Evolutionary conservation across 2,888 invertebrate species (phyloP).

Genomic region (Agrilus mali): DNA sequence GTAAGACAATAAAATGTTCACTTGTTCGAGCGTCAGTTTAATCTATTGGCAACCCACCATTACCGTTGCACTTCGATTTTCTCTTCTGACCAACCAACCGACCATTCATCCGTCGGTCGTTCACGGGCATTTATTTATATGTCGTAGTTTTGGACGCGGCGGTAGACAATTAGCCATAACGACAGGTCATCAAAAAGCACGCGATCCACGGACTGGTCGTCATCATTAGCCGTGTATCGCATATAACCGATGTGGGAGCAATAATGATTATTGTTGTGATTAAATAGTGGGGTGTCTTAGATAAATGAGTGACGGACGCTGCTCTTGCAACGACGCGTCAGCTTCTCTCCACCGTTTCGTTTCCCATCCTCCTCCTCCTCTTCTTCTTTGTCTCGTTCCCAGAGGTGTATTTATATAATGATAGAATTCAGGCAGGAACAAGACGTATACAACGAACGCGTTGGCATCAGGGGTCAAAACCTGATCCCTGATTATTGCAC

Average conservation of each 20-base stretch:
- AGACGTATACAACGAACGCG: background rate
- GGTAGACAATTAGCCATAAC: no score
- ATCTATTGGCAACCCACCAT: no score
- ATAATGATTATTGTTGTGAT: slow-evolving; percentile 32
- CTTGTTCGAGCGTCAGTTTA: no score
- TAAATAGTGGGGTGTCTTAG: slow-evolving; percentile 34
- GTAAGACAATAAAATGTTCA: no score
- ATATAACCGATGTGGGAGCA: slow-evolving; percentile 12
- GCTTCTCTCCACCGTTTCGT: no score
- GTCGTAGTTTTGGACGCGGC: no score
- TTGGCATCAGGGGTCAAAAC: slow-evolving; percentile 26
- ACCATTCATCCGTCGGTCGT: no score
- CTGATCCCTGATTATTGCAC: slow-evolving; percentile 28
- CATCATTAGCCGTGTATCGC: slow-evolving; percentile 10
- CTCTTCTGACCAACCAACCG: no score
- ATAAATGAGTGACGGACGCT: slow-evolving; percentile 32
- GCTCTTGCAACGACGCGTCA: no score
- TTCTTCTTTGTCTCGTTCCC: slow-evolving; percentile 25
- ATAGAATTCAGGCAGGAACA: slow-evolving; percentile 28
- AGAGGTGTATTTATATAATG: slow-evolving; percentile 36
- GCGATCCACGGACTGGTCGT: background rate
- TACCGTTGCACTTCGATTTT: no score
- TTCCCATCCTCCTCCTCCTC: slow-evolving; percentile 6
- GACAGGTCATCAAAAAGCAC: no score
- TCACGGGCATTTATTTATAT: no score